Evolutionary conservation across 1,140 invertebrate species (phyloP), one percentile per base, ranked within the genome.

Genomic region (Ylistrum balloti): DNA sequence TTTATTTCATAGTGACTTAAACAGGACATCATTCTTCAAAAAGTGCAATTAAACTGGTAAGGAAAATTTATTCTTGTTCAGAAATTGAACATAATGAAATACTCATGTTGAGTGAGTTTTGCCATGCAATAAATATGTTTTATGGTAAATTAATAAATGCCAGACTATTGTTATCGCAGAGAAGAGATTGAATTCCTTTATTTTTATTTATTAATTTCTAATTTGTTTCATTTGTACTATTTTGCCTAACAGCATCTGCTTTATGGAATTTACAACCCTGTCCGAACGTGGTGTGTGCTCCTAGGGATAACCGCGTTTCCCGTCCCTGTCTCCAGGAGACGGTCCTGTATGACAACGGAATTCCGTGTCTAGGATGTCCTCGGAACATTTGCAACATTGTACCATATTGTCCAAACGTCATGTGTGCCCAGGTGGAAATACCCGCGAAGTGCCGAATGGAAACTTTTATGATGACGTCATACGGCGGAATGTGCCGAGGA

Each of bases 361-460:
- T 74, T 74, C 56, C 56, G 17, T 74, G 56, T 74, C 56, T n/a
- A 7, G 56, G 56, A n/a, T 74, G 56, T 74, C 56, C 56, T 11
- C 22, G 22, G 28, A 74, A 74, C n/a, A 74, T 74, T 2, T 74
- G 56, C 17, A 74, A 74, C 56, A 28, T 74, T n/a, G 56, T 74
- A 7, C 56, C 56, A 5, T 74, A 74, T 28, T 74, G 56, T 74
- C 56, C 56, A 0, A 28, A 74, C 56, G 56, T 74, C 56, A 74
- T 74, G 56, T 74, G 56, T 74, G 56, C 56, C 56, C 56, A 74
- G 56, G 56, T 74, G 56, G 56, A 28, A n/a, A 74, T 74, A 74
- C 56, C 56, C 5, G 0, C 15, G 11, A 7, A n/a, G 5, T 74
- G 56, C n/a, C 20, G 20, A 74, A 74, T 5, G n/a, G 56, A 74